phyloP scores from a whole-genome alignment of 2,797 vertebrate genomes.

The Astyanax mexicanus region DNA sequence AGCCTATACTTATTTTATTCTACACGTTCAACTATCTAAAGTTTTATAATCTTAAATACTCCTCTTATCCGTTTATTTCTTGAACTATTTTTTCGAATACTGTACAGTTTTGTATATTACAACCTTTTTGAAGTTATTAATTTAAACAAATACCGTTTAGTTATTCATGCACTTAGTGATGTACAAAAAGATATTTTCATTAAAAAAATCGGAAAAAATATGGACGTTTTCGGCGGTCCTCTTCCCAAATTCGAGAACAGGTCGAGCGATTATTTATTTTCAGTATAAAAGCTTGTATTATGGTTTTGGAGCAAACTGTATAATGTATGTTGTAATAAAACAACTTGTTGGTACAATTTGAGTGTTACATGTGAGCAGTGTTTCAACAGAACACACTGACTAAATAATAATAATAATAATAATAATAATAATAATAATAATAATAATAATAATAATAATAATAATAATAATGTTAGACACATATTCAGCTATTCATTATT shows the following conservation, averaged over 20 bases:
- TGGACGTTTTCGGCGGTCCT: slow-evolving; percentile 96
- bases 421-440: background rate
- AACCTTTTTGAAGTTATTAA: slow-evolving; percentile 94
- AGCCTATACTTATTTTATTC: slow-evolving; percentile 82
- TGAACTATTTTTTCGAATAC: slow-evolving; percentile 92
- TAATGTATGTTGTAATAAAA: slow-evolving; percentile 85
- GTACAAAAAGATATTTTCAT: slow-evolving; percentile 96
- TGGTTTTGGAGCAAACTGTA: slow-evolving; percentile 86
- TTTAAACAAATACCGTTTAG: slow-evolving; percentile 96
- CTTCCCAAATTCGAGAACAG: slow-evolving; percentile 95
- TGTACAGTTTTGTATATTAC: slow-evolving; percentile 99
- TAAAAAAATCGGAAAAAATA: slow-evolving; percentile 72
- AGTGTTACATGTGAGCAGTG: slow-evolving; percentile 80
- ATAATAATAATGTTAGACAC: slow-evolving; percentile 30
- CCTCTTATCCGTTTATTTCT: slow-evolving; percentile 82
- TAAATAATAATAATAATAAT: background rate
- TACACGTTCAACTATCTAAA: slow-evolving; percentile 79
- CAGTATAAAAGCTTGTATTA: slow-evolving; percentile 94
- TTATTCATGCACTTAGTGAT: slow-evolving; percentile 97
- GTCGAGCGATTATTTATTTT: slow-evolving; percentile 98
- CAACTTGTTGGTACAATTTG: slow-evolving; percentile 84
- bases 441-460: background rate
- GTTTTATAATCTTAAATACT: slow-evolving; percentile 85
- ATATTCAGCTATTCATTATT: slow-evolving; percentile 48
- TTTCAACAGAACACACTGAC: background rate